Base-by-base conservation (phyloP, 2,888 invertebrate species). In the Protonemura montana region DNA sequence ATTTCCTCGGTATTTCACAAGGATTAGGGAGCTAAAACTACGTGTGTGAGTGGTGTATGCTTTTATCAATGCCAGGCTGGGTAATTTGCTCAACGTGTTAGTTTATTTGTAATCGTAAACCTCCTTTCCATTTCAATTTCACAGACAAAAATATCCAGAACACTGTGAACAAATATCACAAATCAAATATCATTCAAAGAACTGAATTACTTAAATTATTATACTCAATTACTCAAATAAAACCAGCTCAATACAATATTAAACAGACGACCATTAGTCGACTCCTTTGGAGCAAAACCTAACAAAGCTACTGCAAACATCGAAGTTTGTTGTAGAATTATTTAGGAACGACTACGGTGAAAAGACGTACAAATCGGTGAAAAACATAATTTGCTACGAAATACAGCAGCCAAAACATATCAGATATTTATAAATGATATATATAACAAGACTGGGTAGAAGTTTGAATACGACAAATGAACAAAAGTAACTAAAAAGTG, bases 121-220 rank as follows among this genome's bases (percentile, higher is more conserved):
- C 28, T 78, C 78, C 10, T 16, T 78, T 26, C 28, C 78, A 78
- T 28, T 29, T 29, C 35, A 78, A 27, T 78, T 27, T 81, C 81
- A 81, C 81, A 81, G 29, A 81, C 81, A 81, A 81, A 81, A 81
- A 81, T 81, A 81, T 81, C 13, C 81, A 81, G 28, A 27, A 27
- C 28, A 78, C 78, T 10, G 28, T 78, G 59, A 59, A 59, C 59
- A 59, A 59, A 21, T 59, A 10, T 10, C 16, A 59, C 16, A 59
- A 59, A 59, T 21, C 3, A 2, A 59, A 59, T 16, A 59, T 10
- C 59, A 59, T 59, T 59, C 59, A 10, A 59, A 21, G 59, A 78
- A 78, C 10, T 28, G 28, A 27, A n/a, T 78, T 78, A 78, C 78
- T 10, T 59, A 78, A 78, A 13, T 78, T 35, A 35, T 35, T 35